Percentiles rank a stretch among this genome's conserved stretches.
Conservation (phyloP, 1,140 invertebrate genomes). For the Akabosia matsudoensis region DNA sequence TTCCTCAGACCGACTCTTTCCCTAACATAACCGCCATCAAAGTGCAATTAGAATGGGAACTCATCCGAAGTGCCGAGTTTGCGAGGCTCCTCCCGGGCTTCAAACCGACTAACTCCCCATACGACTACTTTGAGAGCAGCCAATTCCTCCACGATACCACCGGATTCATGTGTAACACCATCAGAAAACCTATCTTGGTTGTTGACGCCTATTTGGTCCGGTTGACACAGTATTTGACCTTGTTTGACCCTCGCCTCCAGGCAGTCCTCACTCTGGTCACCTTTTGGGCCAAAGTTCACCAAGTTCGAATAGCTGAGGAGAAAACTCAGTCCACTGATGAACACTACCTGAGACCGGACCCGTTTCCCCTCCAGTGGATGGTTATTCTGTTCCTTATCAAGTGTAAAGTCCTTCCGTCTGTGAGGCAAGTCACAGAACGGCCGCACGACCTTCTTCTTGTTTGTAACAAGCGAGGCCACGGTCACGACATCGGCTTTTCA, state of each 20-base stretch:
- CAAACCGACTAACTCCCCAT: neutral
- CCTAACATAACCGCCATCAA: too few relatives aligned
- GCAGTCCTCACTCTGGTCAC: neutral
- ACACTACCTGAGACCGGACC: neutral
- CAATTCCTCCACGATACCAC: neutral
- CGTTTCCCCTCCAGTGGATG: neutral
- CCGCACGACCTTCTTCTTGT: neutral
- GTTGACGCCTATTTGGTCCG: neutral
- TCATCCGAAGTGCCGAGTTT: too few relatives aligned
- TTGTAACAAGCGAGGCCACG: neutral
- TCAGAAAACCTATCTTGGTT: neutral
- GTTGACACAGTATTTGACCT: neutral
- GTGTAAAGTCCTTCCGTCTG: neutral
- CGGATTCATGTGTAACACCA: neutral
- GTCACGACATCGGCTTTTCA: neutral
- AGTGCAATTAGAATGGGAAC: too few relatives aligned
- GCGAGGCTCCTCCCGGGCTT: neutral
- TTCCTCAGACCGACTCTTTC: too few relatives aligned
- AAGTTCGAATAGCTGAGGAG: neutral
- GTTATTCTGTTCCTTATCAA: neutral
- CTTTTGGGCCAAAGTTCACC: neutral
- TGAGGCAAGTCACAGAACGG: neutral
- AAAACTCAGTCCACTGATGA: neutral
- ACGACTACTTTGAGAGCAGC: neutral
- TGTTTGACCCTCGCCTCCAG: neutral